Evolutionary conservation across 2,888 invertebrate species (phyloP).

Genomic region (Tinea semifulvella): DNA sequence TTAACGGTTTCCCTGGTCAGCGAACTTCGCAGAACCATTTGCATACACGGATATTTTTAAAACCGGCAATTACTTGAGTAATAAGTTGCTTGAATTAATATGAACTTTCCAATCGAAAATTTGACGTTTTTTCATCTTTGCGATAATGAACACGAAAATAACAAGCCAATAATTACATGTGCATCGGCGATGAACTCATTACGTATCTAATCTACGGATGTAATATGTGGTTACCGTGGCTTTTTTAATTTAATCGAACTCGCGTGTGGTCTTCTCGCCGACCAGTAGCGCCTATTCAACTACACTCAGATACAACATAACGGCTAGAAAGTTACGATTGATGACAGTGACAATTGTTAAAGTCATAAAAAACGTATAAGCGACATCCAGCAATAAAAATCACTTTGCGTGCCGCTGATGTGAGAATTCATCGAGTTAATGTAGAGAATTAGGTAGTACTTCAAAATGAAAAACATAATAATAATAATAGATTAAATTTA

Average conservation of each 20-base stretch:
- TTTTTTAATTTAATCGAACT: slow-evolving; percentile 36
- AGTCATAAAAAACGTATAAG: slow-evolving; percentile 25
- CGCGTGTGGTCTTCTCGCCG: slow-evolving; percentile 52
- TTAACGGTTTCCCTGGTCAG: slow-evolving; percentile 36
- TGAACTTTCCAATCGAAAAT: slow-evolving; percentile 12
- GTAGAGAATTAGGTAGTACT: neutral
- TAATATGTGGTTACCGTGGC: slow-evolving; percentile 37
- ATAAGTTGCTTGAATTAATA: slow-evolving; percentile 13
- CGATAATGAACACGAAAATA: slow-evolving; percentile 13
- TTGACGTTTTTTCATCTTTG: neutral
- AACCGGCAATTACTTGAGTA: slow-evolving; percentile 19
- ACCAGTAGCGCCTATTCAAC: slow-evolving; percentile 18
- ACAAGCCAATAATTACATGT: slow-evolving; percentile 12
- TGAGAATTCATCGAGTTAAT: slow-evolving; percentile 1
- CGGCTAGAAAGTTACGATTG: slow-evolving; percentile 40
- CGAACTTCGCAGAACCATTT: slow-evolving; percentile 37
- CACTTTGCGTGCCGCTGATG: slow-evolving; percentile 1
- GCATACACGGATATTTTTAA: slow-evolving; percentile 24
- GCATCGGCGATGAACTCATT: slow-evolving; percentile 13
- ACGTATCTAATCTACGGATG: slow-evolving; percentile 14
- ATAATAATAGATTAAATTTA: neutral
- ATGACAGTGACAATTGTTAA: slow-evolving; percentile 34
- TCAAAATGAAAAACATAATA: no score
- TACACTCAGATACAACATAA: slow-evolving; percentile 34
- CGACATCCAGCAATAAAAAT: neutral